Conservation (phyloP, 2,113 vertebrate genomes). For the Sprattus sprattus region DNA sequence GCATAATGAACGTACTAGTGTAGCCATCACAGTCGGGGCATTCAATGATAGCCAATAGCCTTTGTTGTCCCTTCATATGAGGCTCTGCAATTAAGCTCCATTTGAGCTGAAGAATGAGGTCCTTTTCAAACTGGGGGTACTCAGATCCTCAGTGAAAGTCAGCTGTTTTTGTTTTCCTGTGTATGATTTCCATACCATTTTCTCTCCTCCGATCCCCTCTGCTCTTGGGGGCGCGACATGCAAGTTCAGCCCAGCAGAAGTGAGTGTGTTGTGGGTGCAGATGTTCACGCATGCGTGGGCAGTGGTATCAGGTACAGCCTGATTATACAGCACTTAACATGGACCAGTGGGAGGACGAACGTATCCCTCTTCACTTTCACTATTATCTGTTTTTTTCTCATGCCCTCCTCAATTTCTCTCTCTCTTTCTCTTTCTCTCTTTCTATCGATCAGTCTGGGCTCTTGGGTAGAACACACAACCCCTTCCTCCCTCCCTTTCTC, state of each 20-base stretch:
- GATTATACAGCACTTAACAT: slow-evolving; percentile 32
- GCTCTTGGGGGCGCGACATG: neutral
- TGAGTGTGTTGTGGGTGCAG: neutral
- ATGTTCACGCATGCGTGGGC: slow-evolving; percentile 13
- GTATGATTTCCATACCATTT: neutral
- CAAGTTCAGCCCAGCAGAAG: neutral
- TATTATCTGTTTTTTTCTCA: neutral
- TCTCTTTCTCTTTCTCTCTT: neutral
- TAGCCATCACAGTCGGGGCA: neutral
- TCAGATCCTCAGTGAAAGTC: neutral
- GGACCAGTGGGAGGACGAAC: slow-evolving; percentile 1
- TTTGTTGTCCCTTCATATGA: neutral
- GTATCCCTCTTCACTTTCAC: neutral
- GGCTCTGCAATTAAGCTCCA: neutral
- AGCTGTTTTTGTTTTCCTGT: neutral
- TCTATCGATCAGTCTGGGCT: neutral
- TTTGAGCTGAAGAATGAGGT: neutral
- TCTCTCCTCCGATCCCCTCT: neutral
- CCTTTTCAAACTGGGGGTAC: neutral
- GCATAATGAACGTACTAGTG: neutral
- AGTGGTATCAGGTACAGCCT: slow-evolving; percentile 37
- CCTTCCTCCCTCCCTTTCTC: neutral
- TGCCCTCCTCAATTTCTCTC: neutral
- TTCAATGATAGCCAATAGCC: neutral
- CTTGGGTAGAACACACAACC: neutral